Percentiles rank a stretch among this genome's conserved stretches.
Conservation (phyloP, 2,797 vertebrate species). For the Gymnothorax javanicus region DNA sequence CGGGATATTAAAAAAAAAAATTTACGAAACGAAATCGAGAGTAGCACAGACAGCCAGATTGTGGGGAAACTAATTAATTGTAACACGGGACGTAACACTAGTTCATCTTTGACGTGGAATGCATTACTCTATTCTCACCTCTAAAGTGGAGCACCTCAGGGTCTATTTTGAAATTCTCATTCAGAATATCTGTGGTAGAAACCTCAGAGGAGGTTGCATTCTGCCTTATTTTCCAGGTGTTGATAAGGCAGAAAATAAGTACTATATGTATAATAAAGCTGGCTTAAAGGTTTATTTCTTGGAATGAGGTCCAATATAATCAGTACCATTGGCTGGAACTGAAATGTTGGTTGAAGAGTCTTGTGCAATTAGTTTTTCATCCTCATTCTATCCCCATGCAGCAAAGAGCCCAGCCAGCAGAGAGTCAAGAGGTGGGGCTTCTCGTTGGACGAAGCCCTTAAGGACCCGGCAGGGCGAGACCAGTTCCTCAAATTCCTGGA, state of each 20-base stretch:
- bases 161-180: not conserved
- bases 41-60: too few species aligned
- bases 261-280: not conserved
- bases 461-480: constrained; percentile 87
- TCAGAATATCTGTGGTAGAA: not conserved
- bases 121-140: too few species aligned
- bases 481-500: constrained; percentile 94
- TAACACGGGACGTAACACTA: too few species aligned
- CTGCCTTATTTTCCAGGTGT: not conserved
- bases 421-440: constrained; percentile 94
- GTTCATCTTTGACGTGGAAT: too few species aligned
- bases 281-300: not conserved
- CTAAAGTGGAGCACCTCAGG: not conserved
- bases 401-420: constrained; percentile 90
- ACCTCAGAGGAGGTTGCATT: not conserved
- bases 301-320: not conserved
- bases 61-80: too few species aligned
- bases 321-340: not conserved
- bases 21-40: too few species aligned
- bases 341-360: not conserved
- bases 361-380: constrained; percentile 4
- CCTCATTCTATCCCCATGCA: constrained; percentile 56
- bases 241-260: not conserved
- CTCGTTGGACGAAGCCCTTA: constrained; percentile 88
- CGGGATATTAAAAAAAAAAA: too few species aligned